A percentile compares a stretch with the other conserved stretches of the same genome.
Conservation (phyloP, 2,113 vertebrate species). For the Podarcis cretensis region DNA sequence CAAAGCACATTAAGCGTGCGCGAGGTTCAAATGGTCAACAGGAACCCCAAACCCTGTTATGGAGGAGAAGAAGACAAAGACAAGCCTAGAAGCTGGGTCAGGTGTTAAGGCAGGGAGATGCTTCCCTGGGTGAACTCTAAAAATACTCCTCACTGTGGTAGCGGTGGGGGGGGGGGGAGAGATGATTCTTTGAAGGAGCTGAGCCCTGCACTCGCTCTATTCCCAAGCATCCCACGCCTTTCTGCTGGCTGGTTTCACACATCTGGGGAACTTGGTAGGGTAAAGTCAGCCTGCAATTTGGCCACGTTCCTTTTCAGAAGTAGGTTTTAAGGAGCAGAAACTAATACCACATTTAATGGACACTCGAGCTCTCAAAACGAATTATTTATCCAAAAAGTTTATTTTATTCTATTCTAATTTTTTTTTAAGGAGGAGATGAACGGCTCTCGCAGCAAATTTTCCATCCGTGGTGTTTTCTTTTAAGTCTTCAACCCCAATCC, state of each 20-base stretch:
- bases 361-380: slow-evolving; percentile 59
- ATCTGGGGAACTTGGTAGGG: slow-evolving; percentile 7
- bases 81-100: not conserved
- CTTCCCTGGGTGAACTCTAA: not conserved
- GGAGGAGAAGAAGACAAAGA: not conserved
- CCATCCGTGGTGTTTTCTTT: slow-evolving; percentile 65
- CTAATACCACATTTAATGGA: slow-evolving; percentile 62
- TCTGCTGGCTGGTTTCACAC: slow-evolving; percentile 9
- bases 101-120: not conserved
- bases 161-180: not conserved
- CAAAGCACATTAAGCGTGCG: not conserved
- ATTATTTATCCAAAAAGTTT: slow-evolving; percentile 62
- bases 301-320: slow-evolving; percentile 16
- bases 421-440: slow-evolving; percentile 53
- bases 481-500: slow-evolving; percentile 55
- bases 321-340: slow-evolving; percentile 61
- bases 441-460: slow-evolving; percentile 54
- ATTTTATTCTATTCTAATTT: too few relatives aligned
- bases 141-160: slow-evolving; percentile 14
- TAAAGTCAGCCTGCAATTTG: slow-evolving; percentile 22
- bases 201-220: not conserved
- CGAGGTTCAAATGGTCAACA: not conserved
- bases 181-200: not conserved
- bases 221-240: slow-evolving; percentile 27
- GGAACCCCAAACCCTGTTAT: not conserved